phyloP scores from a whole-genome alignment of 53 echinoderm and acorn worm species.

The Actinopyga echinites region DNA sequence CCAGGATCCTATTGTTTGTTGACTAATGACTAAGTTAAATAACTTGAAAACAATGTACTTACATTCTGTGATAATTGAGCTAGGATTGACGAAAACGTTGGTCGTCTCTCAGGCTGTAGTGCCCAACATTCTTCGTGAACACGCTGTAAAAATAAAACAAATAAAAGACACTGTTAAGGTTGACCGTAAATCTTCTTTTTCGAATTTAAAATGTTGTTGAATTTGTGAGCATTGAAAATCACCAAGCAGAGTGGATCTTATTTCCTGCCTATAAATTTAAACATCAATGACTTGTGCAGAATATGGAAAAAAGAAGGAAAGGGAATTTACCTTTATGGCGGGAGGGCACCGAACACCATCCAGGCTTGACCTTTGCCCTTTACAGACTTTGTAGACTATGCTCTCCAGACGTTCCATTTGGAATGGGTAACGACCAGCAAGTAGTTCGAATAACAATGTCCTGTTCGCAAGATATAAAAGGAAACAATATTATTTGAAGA shows the following conservation, averaged over 20 bases:
- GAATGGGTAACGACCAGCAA: conserved; percentile 72
- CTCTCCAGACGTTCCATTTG: conserved; percentile 59
- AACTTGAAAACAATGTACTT: conserved; percentile 31
- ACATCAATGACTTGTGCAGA: too few species aligned
- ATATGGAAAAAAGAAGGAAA: not conserved
- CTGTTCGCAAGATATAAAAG: conserved; percentile 12
- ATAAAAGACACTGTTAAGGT: too few species aligned
- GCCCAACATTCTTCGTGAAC: conserved; percentile 88
- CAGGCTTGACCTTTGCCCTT: conserved; percentile 70
- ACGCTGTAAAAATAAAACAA: conserved; percentile 41
- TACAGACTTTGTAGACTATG: conserved; percentile 82
- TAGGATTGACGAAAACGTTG: conserved; percentile 75
- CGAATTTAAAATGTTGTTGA: too few species aligned
- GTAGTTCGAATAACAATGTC: conserved; percentile 80
- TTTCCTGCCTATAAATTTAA: too few species aligned
- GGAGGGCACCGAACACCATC: conserved; percentile 68
- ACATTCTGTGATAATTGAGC: conserved; percentile 85
- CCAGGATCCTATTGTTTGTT: too few species aligned
- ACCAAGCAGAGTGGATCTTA: too few species aligned
- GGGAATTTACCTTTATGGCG: conserved; percentile 72
- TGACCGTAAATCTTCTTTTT: too few species aligned
- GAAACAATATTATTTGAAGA: too few species aligned
- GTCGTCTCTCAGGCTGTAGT: conserved; percentile 64
- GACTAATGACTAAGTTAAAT: too few species aligned
- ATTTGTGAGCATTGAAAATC: too few species aligned